Evolutionary conservation across 2,113 vertebrate genomes (phyloP).

Genomic region (Pteropus alecto): DNA sequence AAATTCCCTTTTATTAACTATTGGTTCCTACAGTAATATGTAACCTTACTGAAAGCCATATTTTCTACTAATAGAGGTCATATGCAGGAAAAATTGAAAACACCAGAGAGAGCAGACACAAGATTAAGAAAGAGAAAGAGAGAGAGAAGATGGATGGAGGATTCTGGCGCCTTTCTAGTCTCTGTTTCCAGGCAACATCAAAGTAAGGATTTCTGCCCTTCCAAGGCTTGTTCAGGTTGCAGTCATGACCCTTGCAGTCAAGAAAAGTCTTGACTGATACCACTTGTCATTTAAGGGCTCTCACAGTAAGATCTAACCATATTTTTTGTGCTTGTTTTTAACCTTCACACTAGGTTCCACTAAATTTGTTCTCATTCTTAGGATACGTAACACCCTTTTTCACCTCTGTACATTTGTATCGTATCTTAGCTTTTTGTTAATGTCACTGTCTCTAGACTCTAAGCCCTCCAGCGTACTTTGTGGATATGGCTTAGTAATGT

Average conservation of each 20-base stretch:
- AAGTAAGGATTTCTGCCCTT: neutral
- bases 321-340: neutral
- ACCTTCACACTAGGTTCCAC: neutral
- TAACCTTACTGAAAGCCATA: neutral
- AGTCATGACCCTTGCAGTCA: neutral
- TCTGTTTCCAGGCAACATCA: neutral
- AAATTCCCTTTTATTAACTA: neutral
- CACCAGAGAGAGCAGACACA: neutral
- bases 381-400: neutral
- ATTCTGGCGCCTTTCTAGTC: neutral
- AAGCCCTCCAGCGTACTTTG: neutral
- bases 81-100: neutral
- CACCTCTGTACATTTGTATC: neutral
- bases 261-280: neutral
- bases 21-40: neutral
- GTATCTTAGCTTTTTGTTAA: neutral
- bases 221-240: neutral
- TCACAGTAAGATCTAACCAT: neutral
- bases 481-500: neutral
- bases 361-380: constrained; percentile 14
- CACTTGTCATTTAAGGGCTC: neutral
- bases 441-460: neutral
- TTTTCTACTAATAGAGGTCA: neutral
- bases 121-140: neutral
- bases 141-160: neutral